Evolutionary conservation across 2,888 invertebrate genomes (phyloP).

Genomic region (Pandemis corylana): DNA sequence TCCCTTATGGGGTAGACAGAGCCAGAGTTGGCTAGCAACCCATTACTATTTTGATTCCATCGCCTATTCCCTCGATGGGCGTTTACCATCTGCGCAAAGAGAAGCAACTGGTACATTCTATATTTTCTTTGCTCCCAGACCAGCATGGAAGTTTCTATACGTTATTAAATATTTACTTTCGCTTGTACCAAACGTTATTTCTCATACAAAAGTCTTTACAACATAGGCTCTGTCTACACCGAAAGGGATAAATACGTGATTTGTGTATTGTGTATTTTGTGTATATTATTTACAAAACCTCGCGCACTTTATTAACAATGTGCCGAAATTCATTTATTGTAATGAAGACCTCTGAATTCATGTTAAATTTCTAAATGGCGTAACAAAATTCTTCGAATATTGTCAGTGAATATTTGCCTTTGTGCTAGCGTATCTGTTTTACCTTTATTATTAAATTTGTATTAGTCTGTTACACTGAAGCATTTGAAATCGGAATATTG

Average conservation of each 20-base stretch:
- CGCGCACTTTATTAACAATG: not conserved
- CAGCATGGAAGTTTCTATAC: too few species aligned
- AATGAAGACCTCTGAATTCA: not conserved
- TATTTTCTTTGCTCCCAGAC: too few species aligned
- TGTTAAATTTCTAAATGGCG: not conserved
- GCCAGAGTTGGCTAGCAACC: too few species aligned
- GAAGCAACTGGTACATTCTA: too few species aligned
- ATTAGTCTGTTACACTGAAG: not conserved
- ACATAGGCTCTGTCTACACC: too few species aligned
- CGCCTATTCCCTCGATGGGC: too few species aligned
- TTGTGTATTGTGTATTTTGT: too few species aligned
- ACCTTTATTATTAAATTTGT: conserved; percentile 17
- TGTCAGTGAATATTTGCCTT: conserved; percentile 28
- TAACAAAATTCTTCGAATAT: conserved; percentile 22
- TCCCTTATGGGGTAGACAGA: too few species aligned
- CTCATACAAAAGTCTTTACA: conserved; percentile 45
- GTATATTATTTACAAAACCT: not conserved
- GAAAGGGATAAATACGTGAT: too few species aligned
- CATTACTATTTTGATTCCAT: too few species aligned
- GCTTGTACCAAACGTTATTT: conserved; percentile 23
- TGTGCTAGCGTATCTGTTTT: not conserved
- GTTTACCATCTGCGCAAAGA: too few species aligned
- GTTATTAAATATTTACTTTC: not conserved
- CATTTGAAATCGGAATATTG: not conserved
- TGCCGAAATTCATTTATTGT: not conserved